phyloP scores from a whole-genome alignment of 2,888 invertebrate genomes.

The Boloria euphrosyne region DNA sequence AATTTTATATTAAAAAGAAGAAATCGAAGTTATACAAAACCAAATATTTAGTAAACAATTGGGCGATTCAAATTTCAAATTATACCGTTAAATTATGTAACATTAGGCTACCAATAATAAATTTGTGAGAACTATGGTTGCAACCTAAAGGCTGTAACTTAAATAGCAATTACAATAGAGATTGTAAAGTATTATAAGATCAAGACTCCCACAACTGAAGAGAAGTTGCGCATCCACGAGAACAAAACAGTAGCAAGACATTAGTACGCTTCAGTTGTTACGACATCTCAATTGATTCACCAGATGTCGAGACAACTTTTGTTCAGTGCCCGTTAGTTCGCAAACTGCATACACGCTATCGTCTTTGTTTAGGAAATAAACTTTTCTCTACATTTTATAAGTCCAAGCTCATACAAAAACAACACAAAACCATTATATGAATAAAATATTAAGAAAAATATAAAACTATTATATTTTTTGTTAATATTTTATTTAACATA shows the following conservation, averaged over 20 bases:
- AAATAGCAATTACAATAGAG: too few relatives aligned
- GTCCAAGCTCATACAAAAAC: background rate
- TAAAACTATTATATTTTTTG: background rate
- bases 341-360: constrained; percentile 41
- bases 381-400: constrained; percentile 18
- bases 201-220: background rate
- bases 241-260: constrained; percentile 15
- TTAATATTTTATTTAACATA: constrained; percentile 2
- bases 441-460: background rate
- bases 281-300: constrained; percentile 38
- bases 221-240: background rate
- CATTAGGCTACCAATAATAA: too few relatives aligned
- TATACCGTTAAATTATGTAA: too few relatives aligned
- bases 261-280: constrained; percentile 31
- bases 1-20: too few relatives aligned
- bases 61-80: too few relatives aligned
- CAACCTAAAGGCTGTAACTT: too few relatives aligned
- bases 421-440: background rate
- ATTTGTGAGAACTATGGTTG: too few relatives aligned
- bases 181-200: too few relatives aligned
- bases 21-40: too few relatives aligned
- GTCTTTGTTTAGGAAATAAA: constrained; percentile 36
- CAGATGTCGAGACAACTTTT: constrained; percentile 35
- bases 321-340: constrained; percentile 34
- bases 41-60: too few relatives aligned